Evolutionary conservation across 2,797 vertebrate species (phyloP).

Genomic region (Ibycter americanus): DNA sequence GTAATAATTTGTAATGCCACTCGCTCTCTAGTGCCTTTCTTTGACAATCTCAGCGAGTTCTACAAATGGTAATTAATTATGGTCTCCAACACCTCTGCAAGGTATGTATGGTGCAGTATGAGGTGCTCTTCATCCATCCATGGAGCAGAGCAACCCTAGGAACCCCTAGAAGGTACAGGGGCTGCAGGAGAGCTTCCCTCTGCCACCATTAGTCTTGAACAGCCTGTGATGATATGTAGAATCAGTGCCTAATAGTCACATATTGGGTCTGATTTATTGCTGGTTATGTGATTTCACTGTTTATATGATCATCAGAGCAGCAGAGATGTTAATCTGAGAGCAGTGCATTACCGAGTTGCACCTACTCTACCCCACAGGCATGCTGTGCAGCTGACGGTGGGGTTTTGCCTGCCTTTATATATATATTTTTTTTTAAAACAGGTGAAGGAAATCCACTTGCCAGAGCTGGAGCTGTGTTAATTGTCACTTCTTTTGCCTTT

Average conservation of each 20-base stretch:
- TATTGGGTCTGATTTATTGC: neutral
- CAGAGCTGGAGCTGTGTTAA: neutral
- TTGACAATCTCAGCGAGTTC: conserved; percentile 30
- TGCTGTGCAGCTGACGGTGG: neutral
- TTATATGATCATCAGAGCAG: neutral
- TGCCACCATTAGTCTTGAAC: neutral
- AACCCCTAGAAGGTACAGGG: neutral
- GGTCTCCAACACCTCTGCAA: neutral
- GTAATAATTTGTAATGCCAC: conserved; percentile 54
- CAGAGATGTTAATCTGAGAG: neutral
- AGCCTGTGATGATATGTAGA: neutral
- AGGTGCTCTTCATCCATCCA: accelerated
- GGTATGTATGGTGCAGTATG: neutral
- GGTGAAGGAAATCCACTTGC: neutral
- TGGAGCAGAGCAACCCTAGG: neutral
- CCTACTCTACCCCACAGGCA: neutral
- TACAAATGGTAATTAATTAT: conserved; percentile 51
- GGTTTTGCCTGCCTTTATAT: neutral
- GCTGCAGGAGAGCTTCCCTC: neutral
- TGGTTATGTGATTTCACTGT: neutral
- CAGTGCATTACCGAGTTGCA: neutral
- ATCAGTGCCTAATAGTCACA: neutral
- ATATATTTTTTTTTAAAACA: neutral
- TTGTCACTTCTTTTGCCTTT: neutral
- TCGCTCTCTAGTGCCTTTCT: conserved; percentile 36